Percentiles rank a stretch among this genome's conserved stretches.
phyloP scores from a whole-genome alignment of 1,140 invertebrate species.

The Xylocopa sonorina region DNA sequence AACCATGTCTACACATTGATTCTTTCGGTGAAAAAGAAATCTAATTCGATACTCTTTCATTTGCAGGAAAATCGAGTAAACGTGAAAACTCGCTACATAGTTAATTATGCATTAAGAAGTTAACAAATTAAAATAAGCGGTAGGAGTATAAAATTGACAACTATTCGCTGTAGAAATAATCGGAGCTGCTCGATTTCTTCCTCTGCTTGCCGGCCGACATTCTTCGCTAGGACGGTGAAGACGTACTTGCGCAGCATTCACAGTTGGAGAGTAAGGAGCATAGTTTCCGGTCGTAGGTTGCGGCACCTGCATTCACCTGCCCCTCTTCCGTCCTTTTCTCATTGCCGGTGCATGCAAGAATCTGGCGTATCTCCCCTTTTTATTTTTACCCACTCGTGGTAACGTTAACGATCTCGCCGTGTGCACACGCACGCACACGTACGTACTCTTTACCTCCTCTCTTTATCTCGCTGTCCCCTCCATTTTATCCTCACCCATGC shows the following conservation, averaged over 20 bases:
- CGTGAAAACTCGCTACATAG: no score
- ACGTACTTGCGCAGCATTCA: not conserved
- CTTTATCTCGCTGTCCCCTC: not conserved
- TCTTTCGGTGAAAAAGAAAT: no score
- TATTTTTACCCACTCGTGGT: constrained; percentile 29
- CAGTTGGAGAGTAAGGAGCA: not conserved
- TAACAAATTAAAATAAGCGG: no score
- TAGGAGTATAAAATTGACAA: no score
- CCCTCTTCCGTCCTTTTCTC: constrained; percentile 13
- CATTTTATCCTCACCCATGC: not conserved
- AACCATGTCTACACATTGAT: no score
- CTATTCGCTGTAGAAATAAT: no score
- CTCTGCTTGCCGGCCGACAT: not conserved
- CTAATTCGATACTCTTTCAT: no score
- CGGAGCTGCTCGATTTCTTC: not conserved
- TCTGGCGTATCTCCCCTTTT: constrained; percentile 18
- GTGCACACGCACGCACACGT: not conserved
- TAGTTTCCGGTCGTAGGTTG: constrained; percentile 41
- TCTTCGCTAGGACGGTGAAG: not conserved
- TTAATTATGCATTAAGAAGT: no score
- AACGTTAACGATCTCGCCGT: constrained; percentile 18
- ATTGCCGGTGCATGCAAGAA: constrained; percentile 8
- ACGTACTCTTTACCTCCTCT: not conserved
- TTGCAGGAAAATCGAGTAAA: no score
- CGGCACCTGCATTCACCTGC: constrained; percentile 37